A percentile compares a stretch with the other conserved stretches of the same genome.
These are phyloP conservation scores for Leptinotarsa texana DNA, from an alignment of 1,140 invertebrate genomes.

Conservation along the genomic window DNA sequence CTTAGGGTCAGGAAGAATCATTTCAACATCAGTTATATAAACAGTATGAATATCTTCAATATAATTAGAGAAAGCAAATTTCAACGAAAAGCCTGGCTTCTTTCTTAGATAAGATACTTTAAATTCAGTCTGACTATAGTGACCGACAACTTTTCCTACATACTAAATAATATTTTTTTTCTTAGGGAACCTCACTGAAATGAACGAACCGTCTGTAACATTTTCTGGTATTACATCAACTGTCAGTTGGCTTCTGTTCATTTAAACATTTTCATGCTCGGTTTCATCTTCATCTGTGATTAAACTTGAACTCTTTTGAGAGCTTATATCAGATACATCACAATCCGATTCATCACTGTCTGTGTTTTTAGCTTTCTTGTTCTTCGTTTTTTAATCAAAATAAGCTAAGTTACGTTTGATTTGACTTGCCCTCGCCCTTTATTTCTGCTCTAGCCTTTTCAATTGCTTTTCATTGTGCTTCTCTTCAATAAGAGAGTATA, in stretches of 20 bases:
- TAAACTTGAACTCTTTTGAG: constrained; percentile 25
- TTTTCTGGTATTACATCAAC: constrained; percentile 33
- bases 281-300: constrained; percentile 6
- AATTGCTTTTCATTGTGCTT: constrained; percentile 6
- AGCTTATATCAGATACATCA: constrained; percentile 29
- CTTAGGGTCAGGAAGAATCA: not conserved
- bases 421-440: constrained; percentile 20
- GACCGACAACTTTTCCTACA: not conserved
- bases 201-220: constrained; percentile 26
- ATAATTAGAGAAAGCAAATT: not conserved
- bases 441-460: constrained; percentile 11
- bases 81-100: not conserved
- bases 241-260: constrained; percentile 16
- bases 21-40: constrained; percentile 1
- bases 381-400: constrained; percentile 27
- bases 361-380: constrained; percentile 27
- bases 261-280: not conserved
- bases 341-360: constrained; percentile 23
- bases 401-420: constrained; percentile 25
- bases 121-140: not conserved
- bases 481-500: not conserved
- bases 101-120: not conserved
- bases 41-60: not conserved
- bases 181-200: constrained; percentile 22
- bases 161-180: not conserved